A percentile compares a stretch with the other conserved stretches of the same genome.
These are phyloP conservation scores for Aporrectodea caliginosa DNA, from an alignment of 1,140 invertebrate species.

Conservation along the genomic window DNA sequence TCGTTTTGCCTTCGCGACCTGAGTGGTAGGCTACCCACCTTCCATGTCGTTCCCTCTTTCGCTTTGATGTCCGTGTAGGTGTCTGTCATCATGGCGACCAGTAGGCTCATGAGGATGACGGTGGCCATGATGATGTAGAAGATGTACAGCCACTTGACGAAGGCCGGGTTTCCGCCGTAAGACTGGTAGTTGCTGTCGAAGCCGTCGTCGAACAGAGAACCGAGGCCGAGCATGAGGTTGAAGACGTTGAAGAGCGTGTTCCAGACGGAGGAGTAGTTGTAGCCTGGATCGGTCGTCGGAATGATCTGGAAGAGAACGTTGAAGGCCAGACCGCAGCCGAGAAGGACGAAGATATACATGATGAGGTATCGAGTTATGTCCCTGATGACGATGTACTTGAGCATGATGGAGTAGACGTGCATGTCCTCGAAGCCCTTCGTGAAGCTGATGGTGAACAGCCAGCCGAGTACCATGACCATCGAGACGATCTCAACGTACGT, in stretches of 20 bases:
- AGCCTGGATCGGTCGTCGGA: neutral
- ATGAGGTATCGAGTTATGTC: conserved; percentile 34
- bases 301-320: conserved; percentile 31
- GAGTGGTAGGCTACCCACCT: conserved; percentile 26
- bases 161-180: conserved; percentile 10
- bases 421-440: conserved; percentile 32
- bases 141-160: conserved; percentile 27
- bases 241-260: conserved; percentile 32
- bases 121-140: conserved; percentile 31
- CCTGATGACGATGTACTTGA: conserved; percentile 33
- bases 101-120: conserved; percentile 33
- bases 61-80: conserved; percentile 30
- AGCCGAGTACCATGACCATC: conserved; percentile 31
- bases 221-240: conserved; percentile 33
- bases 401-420: conserved; percentile 34
- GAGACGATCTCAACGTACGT: conserved; percentile 25
- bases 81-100: conserved; percentile 35
- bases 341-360: conserved; percentile 32
- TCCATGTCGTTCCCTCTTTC: conserved; percentile 29
- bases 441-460: conserved; percentile 32
- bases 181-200: conserved; percentile 24
- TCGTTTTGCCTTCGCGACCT: no score
- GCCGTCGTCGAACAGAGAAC: conserved; percentile 23
- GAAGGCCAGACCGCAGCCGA: conserved; percentile 32
- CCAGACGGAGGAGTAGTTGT: conserved; percentile 5